These are phyloP conservation scores for Augochlorella aurata DNA, from an alignment of 2,888 invertebrate genomes.

Conservation along the genomic window DNA sequence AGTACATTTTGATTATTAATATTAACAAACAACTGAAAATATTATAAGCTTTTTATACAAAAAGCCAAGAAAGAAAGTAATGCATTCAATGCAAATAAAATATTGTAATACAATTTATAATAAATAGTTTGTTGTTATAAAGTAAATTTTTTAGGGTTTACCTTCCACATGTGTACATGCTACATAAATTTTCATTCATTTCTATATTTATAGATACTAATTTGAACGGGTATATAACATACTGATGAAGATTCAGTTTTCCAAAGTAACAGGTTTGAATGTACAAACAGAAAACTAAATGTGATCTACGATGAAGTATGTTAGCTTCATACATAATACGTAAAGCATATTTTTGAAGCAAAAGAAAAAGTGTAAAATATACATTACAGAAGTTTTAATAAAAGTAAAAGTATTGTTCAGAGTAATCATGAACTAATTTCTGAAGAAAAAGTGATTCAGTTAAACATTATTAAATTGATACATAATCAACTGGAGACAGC, in stretches of 20 bases:
- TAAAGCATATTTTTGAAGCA: slow-evolving; percentile 26
- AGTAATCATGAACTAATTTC: background rate
- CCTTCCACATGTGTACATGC: slow-evolving; percentile 44
- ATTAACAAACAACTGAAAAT: slow-evolving; percentile 31
- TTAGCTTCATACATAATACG: slow-evolving; percentile 5
- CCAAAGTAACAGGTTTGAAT: background rate
- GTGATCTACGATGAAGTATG: background rate
- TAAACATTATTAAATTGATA: slow-evolving; percentile 7
- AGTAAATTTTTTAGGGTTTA: slow-evolving; percentile 23
- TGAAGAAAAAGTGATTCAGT: background rate
- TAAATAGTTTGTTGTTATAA: background rate
- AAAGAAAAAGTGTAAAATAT: background rate
- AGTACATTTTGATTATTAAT: slow-evolving; percentile 34
- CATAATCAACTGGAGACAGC: slow-evolving; percentile 1
- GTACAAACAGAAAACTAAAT: background rate
- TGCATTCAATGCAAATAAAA: slow-evolving; percentile 29
- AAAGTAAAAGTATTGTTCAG: background rate
- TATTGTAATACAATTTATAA: slow-evolving; percentile 5
- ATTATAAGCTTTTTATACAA: slow-evolving; percentile 37
- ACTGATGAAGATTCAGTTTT: background rate
- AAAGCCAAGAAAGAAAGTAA: slow-evolving; percentile 25
- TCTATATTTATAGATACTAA: slow-evolving; percentile 12
- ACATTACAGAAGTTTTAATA: background rate
- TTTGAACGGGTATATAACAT: background rate
- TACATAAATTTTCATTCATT: slow-evolving; percentile 36